Evolutionary conservation across 2,113 vertebrate genomes (phyloP).

Genomic region (Lepus americanus): DNA sequence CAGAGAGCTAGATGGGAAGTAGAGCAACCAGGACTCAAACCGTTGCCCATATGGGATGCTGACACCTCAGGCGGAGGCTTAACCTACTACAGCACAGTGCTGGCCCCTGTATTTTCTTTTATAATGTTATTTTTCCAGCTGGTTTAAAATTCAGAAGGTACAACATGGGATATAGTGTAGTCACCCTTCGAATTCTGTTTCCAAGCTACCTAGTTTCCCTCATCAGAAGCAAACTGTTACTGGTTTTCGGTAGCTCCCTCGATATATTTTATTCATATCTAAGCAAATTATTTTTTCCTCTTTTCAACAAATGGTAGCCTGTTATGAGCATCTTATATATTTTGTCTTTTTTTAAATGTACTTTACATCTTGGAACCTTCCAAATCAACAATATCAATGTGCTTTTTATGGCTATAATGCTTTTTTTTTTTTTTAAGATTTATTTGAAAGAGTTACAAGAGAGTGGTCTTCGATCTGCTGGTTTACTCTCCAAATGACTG

Average conservation of each 20-base stretch:
- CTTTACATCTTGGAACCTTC: background rate
- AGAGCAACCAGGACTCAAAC: no score
- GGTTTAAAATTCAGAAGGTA: background rate
- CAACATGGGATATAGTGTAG: background rate
- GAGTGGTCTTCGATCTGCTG: no score
- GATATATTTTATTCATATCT: constrained; percentile 23
- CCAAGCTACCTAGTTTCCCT: background rate
- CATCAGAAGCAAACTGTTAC: background rate
- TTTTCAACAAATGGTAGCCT: background rate
- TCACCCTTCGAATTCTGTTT: background rate
- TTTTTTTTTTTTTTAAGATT: no score
- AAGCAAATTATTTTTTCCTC: background rate
- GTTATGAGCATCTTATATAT: background rate
- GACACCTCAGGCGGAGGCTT: no score
- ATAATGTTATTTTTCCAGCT: constrained; percentile 21
- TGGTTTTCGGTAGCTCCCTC: background rate
- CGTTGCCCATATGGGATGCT: no score
- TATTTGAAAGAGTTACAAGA: no score
- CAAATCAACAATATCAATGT: background rate
- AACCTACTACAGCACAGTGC: no score
- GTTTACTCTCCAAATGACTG: no score
- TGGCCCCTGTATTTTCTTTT: background rate
- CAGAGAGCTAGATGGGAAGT: no score
- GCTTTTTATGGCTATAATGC: background rate
- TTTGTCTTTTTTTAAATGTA: background rate